Base-by-base conservation (phyloP, 2,797 vertebrate species). In the Smutsia gigantea region DNA sequence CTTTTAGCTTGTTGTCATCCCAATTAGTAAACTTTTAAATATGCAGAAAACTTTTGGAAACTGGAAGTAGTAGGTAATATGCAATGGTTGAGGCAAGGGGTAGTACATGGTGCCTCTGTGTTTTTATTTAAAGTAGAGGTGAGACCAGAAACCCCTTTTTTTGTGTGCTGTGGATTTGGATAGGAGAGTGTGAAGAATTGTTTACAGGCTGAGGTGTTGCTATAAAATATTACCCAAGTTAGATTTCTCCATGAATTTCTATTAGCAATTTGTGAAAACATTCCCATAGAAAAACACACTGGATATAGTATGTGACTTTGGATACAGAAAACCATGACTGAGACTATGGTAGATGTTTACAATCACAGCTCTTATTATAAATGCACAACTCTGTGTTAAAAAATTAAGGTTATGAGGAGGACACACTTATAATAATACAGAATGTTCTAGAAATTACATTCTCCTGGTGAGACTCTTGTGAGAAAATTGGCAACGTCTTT, bases 391-490 rank as follows among this genome's bases (percentile, higher is more conserved):
- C 57, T 69, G 9, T 84, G 55, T 77, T 53, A 84, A 93, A 77
- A 92, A 95, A 87, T 34, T 77, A 37, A 94, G 59, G 7, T 69
- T 93, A 91, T 37, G 84, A 90, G 61, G 27, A 71, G 27, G 23
- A 31, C 12, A 81, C 64, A 59, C 21, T 87, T 27, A 55, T 93
- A 85, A 68, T 77, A 72, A 92, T 90, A 87, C 49, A 83, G 81
- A 96, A 72, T 91, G 31, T 57, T 78, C 31, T 94, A 96, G n/a
- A 92, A 93, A 95, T 74, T 69, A 66, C 34, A 23, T 86, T 93
- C 31, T 92, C n/a, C 46, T 92, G 25, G n/a, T 84, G 34, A 81
- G 37, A 79, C 55, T 66, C 27, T 55, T 82, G 21, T 89, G 34
- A 89, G 75, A 71, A 82, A 94, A 85, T 10, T 66, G n/a, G 13